Percentiles rank a stretch among this genome's conserved stretches.
Evolutionary conservation across 2,888 invertebrate species (phyloP).

Genomic region (Dryobotodes eremita): DNA sequence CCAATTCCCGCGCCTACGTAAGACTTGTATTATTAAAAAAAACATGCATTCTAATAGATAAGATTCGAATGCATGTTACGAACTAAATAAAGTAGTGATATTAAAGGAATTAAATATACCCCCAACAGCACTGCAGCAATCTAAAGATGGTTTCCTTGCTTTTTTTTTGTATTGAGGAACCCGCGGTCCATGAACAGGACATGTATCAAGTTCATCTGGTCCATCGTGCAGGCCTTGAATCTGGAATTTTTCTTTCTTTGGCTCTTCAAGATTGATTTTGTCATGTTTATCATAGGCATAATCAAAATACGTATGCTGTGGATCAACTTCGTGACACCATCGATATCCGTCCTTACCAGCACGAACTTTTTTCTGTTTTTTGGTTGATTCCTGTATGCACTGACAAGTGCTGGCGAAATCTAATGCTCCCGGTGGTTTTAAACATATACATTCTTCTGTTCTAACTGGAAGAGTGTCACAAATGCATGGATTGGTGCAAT

Average conservation of each 20-base stretch:
- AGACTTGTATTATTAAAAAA: neutral
- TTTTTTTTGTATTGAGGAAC: slow-evolving; percentile 80
- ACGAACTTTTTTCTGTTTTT: slow-evolving; percentile 79
- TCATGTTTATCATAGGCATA: slow-evolving; percentile 83
- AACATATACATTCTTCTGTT: slow-evolving; percentile 77
- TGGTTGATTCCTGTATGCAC: slow-evolving; percentile 67
- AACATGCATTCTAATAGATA: neutral
- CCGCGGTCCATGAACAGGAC: slow-evolving; percentile 73
- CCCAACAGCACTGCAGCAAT: slow-evolving; percentile 88
- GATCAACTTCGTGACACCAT: slow-evolving; percentile 86
- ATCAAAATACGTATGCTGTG: slow-evolving; percentile 85
- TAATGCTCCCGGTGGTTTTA: slow-evolving; percentile 67
- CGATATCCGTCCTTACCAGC: slow-evolving; percentile 84
- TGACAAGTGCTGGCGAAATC: slow-evolving; percentile 75
- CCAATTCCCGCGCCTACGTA: neutral
- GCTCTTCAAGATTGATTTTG: slow-evolving; percentile 75
- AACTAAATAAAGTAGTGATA: neutral
- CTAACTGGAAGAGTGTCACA: slow-evolving; percentile 75
- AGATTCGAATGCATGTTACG: too few relatives aligned
- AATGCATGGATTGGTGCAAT: slow-evolving; percentile 81
- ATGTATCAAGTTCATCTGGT: slow-evolving; percentile 61
- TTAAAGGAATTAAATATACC: slow-evolving; percentile 66
- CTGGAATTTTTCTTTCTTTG: slow-evolving; percentile 75
- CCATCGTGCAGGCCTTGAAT: slow-evolving; percentile 80
- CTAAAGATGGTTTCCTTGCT: slow-evolving; percentile 81